Evolutionary conservation across 1,140 invertebrate species (phyloP).

Genomic region (Heliconius hermathena): DNA sequence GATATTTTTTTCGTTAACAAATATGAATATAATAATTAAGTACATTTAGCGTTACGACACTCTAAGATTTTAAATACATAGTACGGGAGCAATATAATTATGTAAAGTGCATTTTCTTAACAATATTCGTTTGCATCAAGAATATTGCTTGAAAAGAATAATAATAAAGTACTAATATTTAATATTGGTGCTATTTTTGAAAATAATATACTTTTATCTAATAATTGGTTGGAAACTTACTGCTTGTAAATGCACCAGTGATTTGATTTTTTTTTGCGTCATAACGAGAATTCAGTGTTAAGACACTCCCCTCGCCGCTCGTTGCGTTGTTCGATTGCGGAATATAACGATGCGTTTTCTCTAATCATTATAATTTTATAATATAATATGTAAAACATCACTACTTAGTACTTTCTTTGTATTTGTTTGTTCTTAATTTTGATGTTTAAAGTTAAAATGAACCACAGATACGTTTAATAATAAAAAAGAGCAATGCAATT

Average conservation of each 20-base stretch:
- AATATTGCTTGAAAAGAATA: background rate
- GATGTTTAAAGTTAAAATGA: background rate
- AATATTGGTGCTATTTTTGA: constrained; percentile 78
- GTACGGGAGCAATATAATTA: background rate
- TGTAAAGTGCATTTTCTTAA: background rate
- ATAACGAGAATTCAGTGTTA: background rate
- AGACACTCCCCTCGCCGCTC: background rate
- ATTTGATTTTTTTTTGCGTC: constrained; percentile 47
- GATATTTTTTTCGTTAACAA: too few species aligned
- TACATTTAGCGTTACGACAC: too few species aligned
- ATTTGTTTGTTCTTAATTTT: background rate
- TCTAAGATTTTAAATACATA: background rate
- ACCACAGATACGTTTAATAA: background rate
- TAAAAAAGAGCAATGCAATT: background rate
- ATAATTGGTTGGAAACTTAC: constrained; percentile 48
- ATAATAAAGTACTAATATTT: constrained; percentile 64
- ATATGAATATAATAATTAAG: too few species aligned
- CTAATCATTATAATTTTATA: background rate
- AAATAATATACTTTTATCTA: constrained; percentile 60
- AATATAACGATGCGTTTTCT: background rate
- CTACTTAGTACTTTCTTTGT: background rate
- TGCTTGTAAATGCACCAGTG: constrained; percentile 50
- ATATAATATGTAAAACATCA: background rate
- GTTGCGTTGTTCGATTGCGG: background rate
- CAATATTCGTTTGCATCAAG: constrained; percentile 6